A percentile compares a stretch with the other conserved stretches of the same genome.
Evolutionary conservation across 2,113 vertebrate genomes (phyloP).

Genomic region (Carettochelys insculpta): DNA sequence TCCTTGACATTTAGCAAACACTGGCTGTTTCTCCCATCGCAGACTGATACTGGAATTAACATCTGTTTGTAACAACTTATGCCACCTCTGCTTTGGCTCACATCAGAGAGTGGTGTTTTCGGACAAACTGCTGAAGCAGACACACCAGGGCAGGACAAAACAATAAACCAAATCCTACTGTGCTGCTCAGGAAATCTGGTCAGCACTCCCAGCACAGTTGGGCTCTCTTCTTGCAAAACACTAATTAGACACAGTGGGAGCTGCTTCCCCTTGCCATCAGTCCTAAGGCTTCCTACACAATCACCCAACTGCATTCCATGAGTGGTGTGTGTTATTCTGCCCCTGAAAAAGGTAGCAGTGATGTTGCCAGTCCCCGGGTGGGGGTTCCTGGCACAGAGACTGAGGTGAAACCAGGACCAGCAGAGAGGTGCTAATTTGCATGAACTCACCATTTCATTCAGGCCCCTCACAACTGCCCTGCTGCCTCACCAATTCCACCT

Average conservation of each 20-base stretch:
- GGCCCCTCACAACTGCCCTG: neutral
- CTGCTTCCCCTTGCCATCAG: neutral
- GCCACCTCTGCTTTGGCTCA: neutral
- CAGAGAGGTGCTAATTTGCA: neutral
- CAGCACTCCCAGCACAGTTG: neutral
- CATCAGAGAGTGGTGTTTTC: neutral
- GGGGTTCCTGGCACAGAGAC: neutral
- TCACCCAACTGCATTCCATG: neutral
- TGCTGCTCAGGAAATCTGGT: neutral
- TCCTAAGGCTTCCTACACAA: rapidly evolving
- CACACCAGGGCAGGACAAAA: neutral
- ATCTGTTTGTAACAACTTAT: neutral
- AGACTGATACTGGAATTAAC: neutral
- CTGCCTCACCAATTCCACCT: too few relatives aligned
- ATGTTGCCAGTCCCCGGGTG: neutral
- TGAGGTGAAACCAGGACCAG: neutral
- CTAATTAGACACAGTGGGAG: neutral
- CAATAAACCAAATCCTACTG: neutral
- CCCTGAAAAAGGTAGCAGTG: neutral
- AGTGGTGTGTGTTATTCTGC: rapidly evolving
- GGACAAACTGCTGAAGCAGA: neutral
- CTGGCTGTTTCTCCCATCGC: neutral
- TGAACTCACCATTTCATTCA: neutral
- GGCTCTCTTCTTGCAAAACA: neutral
- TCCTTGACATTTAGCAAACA: constrained; percentile 24